Evolutionary conservation across 2,888 invertebrate genomes (phyloP), one percentile per base, ranked within the genome.

Genomic region (Drosophila kambysellisi): DNA sequence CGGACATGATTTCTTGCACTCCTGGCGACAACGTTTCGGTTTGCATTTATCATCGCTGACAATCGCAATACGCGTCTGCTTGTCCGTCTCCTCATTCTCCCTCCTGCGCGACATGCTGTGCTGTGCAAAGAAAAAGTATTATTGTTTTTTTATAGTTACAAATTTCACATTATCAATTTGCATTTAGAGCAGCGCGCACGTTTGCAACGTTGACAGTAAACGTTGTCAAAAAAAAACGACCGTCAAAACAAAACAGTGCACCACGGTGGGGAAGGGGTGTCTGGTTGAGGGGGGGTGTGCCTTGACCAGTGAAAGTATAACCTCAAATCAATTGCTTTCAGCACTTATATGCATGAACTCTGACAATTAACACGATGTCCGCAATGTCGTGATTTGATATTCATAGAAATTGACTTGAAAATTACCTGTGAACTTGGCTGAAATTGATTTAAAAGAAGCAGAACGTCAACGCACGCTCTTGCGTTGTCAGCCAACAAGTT

Each of bases 21-120:
- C 99, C 93, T 99, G 99, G 66, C 99, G 96, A 94, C 99, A 99
- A 95, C 99, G 95, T 94, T 99, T 99, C 3, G 99, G 99, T 93
- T 99, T 99, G 94, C 99, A 99, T 92, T 98, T 98, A 94, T 99
- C 99, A 82, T 97, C 96, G 93, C 98, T 99, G 77, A 99, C 99
- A 91, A 99, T 99, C 77, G 99, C 99, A 93, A 99, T 99, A 94
- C 99, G 96, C 65, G 99, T 99, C 91, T 99, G 96, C 93, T 97
- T 97, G 92, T 98, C 98, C 39, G 96, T 96, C 94, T 98, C 98
- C 91, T 98, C 97, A 91, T 94, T 95, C 83, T 95, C 95, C 94
- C 95, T 96, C 94, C 95, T 94, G 63, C 95, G 95, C 53, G 96
- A 95, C 96, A 96, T 96, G 86, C 93, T 94, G 65, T 37, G 20